Percentiles rank a stretch among this genome's conserved stretches.
Conservation (phyloP, 2,797 vertebrate species). For the Tokudaia muenninki region DNA sequence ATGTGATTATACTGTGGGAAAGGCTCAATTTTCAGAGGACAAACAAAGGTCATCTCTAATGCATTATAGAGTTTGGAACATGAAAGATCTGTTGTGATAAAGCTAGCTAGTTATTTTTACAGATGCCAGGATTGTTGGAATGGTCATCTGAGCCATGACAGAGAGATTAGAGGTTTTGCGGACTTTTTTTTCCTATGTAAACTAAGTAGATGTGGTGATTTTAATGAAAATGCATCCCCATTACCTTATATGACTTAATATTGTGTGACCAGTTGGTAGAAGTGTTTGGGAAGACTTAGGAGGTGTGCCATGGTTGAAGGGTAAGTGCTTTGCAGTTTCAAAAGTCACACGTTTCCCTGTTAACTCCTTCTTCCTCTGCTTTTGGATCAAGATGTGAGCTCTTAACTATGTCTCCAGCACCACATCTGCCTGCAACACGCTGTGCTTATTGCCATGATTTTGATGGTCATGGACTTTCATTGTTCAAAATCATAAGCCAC, state of each 20-base stretch:
- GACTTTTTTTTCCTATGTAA: background rate
- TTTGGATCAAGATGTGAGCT: background rate
- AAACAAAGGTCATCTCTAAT: background rate
- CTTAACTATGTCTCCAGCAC: background rate
- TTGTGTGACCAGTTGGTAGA: background rate
- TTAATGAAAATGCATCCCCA: background rate
- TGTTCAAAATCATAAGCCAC: background rate
- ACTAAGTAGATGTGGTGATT: background rate
- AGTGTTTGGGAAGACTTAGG: background rate
- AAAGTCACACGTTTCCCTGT: no score
- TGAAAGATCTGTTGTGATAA: background rate
- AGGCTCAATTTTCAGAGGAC: background rate
- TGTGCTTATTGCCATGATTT: background rate
- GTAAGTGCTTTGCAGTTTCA: background rate
- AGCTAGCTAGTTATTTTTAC: background rate
- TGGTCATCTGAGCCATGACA: background rate
- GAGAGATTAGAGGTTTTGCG: rapidly evolving
- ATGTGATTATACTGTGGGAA: background rate
- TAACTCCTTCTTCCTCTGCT: background rate
- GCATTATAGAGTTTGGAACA: background rate
- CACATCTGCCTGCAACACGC: background rate
- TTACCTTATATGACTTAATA: background rate
- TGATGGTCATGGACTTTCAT: background rate
- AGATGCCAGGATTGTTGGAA: background rate
- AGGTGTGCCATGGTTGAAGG: background rate